Evolutionary conservation across 1,140 invertebrate genomes (phyloP).

Genomic region (Aporrectodea caliginosa): DNA sequence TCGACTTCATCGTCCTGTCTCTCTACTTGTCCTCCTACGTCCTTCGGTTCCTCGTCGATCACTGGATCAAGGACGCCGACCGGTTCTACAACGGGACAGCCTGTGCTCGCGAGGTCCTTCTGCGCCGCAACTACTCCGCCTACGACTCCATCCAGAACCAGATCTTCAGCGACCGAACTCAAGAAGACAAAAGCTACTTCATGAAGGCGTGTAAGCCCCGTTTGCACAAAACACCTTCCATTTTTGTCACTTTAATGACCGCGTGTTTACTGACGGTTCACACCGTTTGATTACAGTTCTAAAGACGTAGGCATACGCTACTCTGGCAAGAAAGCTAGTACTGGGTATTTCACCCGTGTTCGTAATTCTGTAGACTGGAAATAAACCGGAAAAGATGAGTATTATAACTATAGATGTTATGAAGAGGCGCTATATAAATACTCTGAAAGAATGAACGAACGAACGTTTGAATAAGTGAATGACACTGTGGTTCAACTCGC

Average conservation of each 20-base stretch:
- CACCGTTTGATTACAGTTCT: not conserved
- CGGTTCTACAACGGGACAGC: conserved; percentile 49
- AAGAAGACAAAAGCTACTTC: conserved; percentile 46
- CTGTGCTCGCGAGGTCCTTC: conserved; percentile 35
- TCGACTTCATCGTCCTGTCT: conserved; percentile 53
- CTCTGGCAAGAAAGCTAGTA: not conserved
- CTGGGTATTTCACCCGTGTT: not conserved
- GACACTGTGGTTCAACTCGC: too few species aligned
- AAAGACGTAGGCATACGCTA: not conserved
- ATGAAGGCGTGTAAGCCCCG: conserved; percentile 53
- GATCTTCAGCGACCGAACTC: conserved; percentile 23
- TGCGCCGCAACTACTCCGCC: conserved; percentile 30
- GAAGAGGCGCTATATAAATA: too few species aligned
- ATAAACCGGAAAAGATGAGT: not conserved
- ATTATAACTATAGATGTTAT: too few species aligned
- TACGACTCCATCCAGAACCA: conserved; percentile 40
- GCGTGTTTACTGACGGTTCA: not conserved
- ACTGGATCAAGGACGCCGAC: conserved; percentile 36
- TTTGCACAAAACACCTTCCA: not conserved
- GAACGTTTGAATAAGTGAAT: too few species aligned
- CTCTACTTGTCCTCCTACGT: conserved; percentile 56
- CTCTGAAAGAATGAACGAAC: too few species aligned
- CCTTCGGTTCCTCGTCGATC: conserved; percentile 46
- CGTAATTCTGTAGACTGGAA: not conserved
- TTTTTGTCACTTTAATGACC: not conserved